These are phyloP conservation scores for Sylvietta virens DNA, from an alignment of 2,113 vertebrate species.

Conservation along the genomic window DNA sequence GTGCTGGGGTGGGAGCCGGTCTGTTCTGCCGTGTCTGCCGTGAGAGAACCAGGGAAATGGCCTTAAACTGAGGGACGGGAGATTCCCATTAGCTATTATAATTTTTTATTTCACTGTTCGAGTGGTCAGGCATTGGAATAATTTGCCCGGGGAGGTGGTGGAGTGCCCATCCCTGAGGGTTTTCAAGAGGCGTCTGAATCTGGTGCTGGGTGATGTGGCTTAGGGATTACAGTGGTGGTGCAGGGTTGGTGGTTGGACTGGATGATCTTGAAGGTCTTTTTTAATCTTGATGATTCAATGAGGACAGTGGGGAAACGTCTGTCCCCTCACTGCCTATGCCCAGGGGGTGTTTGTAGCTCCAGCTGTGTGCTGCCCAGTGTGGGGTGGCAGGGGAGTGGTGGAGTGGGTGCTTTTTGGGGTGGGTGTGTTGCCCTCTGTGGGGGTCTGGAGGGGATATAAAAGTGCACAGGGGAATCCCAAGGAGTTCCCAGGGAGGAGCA, in stretches of 20 bases:
- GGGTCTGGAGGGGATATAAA: rapidly evolving
- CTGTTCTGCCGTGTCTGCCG: background rate
- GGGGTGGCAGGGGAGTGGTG: background rate
- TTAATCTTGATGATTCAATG: rapidly evolving
- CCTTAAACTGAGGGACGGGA: background rate
- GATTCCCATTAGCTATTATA: rapidly evolving
- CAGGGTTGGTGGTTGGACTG: background rate
- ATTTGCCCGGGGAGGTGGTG: background rate
- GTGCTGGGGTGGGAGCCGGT: background rate
- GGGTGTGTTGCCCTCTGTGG: background rate
- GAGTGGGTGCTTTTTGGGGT: too few species aligned
- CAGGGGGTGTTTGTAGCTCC: background rate
- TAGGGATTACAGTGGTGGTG: background rate
- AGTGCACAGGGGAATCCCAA: background rate
- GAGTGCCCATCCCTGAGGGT: background rate
- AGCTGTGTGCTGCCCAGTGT: rapidly evolving
- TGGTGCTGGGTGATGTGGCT: background rate
- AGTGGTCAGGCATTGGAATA: background rate
- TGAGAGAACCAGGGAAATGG: rapidly evolving
- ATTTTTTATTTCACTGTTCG: background rate
- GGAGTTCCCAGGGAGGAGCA: rapidly evolving
- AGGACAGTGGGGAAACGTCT: background rate
- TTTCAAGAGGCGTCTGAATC: background rate
- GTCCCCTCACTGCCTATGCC: rapidly evolving
- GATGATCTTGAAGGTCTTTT: background rate